Evolutionary conservation across 2,888 invertebrate genomes (phyloP), one percentile per base, ranked within the genome.

Genomic region (Beris morrisii): DNA sequence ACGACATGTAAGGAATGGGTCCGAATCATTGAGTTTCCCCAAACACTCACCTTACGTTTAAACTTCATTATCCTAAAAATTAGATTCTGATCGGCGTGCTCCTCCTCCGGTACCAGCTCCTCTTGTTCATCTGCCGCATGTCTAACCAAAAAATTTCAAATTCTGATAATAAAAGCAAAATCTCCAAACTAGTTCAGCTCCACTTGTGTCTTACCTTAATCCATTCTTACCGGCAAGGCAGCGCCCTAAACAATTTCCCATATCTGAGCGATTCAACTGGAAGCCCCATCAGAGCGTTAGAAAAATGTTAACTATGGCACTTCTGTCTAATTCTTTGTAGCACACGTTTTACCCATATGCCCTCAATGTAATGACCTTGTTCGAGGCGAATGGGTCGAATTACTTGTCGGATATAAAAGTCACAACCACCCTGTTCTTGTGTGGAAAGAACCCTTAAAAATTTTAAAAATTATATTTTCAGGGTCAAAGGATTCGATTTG

Each of bases 51-150:
- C 73, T 75, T 75, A 68, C 73, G 67, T 70, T 75, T 76, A 66
- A 74, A 75, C 69, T 75, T 77, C 70, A 76, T 75, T 69, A 76
- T 76, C 58, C 74, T 75, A 73, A 73, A 76, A 68, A 77, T 74
- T 28, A 75, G 69, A 65, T 72, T 71, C 50, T 72, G 68, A 61
- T 58, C 61, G 38, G 64, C 45, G 69, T 74, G 72, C 68, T 54
- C 38, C 32, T 56, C 28, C 11, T 55, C 50, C 13, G 56, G 64
- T 9, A 66, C 67, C 3, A 69, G 43, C n/a, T 65, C 32, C 57
- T 65, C 76, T 67, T 74, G 76, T 70, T 77, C 77, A 73, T 76
- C 76, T 74, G 73, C 74, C 73, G 76, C 73, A 68, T 70, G 67
- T 66, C 73, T 72, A 65, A 64, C 68, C 63, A 13, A n/a, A 30